Evolutionary conservation across 1,140 invertebrate genomes (phyloP).

Genomic region (Drosophila subpulchrella): DNA sequence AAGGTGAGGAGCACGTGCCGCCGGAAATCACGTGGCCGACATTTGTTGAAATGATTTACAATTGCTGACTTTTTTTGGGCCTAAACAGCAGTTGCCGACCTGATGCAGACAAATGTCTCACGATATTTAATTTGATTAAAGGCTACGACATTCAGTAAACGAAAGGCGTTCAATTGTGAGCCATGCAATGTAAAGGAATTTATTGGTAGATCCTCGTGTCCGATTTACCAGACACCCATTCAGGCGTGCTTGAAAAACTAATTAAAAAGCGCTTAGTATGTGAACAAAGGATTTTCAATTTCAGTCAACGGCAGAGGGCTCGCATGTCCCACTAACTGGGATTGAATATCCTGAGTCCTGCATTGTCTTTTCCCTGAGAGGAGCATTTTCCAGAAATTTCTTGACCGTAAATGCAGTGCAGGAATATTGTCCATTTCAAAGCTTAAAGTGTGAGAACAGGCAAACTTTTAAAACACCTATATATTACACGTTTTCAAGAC

Average conservation of each 20-base stretch:
- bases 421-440: neutral
- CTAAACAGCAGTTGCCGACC: slow-evolving; percentile 32
- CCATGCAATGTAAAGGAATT: slow-evolving; percentile 6
- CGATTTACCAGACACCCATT: slow-evolving; percentile 16
- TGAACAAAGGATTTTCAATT: slow-evolving; percentile 39
- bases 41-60: slow-evolving; percentile 79
- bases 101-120: slow-evolving; percentile 4
- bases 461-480: neutral
- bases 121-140: slow-evolving; percentile 30
- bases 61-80: slow-evolving; percentile 63
- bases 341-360: neutral
- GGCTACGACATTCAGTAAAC: neutral
- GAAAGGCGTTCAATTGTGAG: neutral
- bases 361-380: slow-evolving; percentile 15
- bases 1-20: slow-evolving; percentile 65
- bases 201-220: slow-evolving; percentile 5
- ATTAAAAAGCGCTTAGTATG: slow-evolving; percentile 51
- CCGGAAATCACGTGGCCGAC: slow-evolving; percentile 71
- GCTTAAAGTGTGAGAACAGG: neutral
- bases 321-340: slow-evolving; percentile 11
- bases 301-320: slow-evolving; percentile 26
- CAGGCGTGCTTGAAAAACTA: slow-evolving; percentile 34
- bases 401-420: slow-evolving; percentile 1
- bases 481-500: neutral
- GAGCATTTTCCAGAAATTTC: slow-evolving; percentile 14